These are phyloP conservation scores for Epinephelus moara DNA, from an alignment of 2,113 vertebrate species.

Conservation along the genomic window DNA sequence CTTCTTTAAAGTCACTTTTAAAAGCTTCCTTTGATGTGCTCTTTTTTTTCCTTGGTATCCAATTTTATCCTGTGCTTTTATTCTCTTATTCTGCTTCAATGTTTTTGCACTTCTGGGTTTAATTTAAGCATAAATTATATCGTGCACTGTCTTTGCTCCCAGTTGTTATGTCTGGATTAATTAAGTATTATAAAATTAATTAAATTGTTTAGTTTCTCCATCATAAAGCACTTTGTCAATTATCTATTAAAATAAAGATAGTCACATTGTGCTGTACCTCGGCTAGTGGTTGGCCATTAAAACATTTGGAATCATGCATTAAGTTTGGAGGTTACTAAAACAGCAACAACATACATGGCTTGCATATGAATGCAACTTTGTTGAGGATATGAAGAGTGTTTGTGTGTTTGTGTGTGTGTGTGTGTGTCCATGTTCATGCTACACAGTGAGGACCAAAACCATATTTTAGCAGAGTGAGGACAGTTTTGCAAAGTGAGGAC, in stretches of 20 bases:
- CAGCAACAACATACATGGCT: not conserved
- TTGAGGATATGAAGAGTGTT: not conserved
- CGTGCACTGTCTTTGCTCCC: not conserved
- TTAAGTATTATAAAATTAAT: not conserved
- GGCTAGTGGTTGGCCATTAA: not conserved
- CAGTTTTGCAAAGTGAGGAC: no score
- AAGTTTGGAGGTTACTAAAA: not conserved
- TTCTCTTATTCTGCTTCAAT: not conserved
- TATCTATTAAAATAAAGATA: not conserved
- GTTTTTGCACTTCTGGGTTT: not conserved
- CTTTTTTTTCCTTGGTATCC: conserved; percentile 23
- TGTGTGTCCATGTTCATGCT: no score
- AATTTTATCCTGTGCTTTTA: conserved; percentile 14
- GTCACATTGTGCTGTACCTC: not conserved
- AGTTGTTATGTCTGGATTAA: not conserved
- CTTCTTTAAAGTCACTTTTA: conserved; percentile 30
- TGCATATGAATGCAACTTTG: not conserved
- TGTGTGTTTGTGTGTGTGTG: not conserved
- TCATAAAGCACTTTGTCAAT: not conserved
- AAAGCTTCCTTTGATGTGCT: conserved; percentile 27
- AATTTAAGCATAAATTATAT: not conserved
- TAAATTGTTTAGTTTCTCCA: not conserved
- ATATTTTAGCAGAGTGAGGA: no score
- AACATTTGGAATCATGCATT: not conserved
- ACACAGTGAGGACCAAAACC: no score